Evolutionary conservation across 2,888 invertebrate species (phyloP).

Genomic region (Oegoconia quadripuncta): DNA sequence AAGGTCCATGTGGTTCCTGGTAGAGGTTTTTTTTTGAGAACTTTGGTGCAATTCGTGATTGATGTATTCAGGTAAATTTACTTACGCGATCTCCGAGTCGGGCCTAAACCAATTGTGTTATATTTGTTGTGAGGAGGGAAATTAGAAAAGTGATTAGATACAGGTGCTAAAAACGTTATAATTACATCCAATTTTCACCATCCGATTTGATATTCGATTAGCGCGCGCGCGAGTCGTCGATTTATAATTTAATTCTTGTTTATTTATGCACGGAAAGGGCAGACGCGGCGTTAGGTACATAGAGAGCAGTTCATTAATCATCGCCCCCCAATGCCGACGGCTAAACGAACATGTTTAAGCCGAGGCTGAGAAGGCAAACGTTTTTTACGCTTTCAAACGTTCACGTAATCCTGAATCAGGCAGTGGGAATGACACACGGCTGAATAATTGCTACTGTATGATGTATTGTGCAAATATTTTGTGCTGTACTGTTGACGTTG

Average conservation of each 20-base stretch:
- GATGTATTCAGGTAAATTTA: too few species aligned
- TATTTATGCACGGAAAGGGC: slow-evolving; percentile 56
- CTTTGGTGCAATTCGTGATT: too few species aligned
- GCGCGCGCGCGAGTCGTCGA: slow-evolving; percentile 3
- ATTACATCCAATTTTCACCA: neutral
- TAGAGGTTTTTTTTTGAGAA: too few species aligned
- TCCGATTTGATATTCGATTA: slow-evolving; percentile 1
- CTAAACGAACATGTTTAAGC: slow-evolving; percentile 67
- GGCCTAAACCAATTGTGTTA: too few species aligned
- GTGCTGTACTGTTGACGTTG: slow-evolving; percentile 22
- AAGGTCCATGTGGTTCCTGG: too few species aligned
- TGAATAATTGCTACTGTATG: slow-evolving; percentile 26
- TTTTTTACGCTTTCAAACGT: slow-evolving; percentile 44
- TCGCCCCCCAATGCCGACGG: slow-evolving; percentile 57
- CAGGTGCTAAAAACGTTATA: too few species aligned
- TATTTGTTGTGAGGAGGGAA: too few species aligned
- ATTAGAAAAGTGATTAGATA: too few species aligned
- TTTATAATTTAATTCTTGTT: slow-evolving; percentile 46
- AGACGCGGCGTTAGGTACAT: slow-evolving; percentile 38
- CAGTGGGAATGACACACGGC: slow-evolving; percentile 35
- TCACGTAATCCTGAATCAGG: slow-evolving; percentile 43
- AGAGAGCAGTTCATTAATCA: slow-evolving; percentile 66
- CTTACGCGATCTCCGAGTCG: too few species aligned
- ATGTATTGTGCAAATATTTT: neutral
- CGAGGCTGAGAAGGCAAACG: slow-evolving; percentile 53